Percentiles rank a stretch among this genome's conserved stretches.
These are phyloP conservation scores for Catharus bicknelli DNA, from an alignment of 2,113 vertebrate genomes.

Conservation along the genomic window DNA sequence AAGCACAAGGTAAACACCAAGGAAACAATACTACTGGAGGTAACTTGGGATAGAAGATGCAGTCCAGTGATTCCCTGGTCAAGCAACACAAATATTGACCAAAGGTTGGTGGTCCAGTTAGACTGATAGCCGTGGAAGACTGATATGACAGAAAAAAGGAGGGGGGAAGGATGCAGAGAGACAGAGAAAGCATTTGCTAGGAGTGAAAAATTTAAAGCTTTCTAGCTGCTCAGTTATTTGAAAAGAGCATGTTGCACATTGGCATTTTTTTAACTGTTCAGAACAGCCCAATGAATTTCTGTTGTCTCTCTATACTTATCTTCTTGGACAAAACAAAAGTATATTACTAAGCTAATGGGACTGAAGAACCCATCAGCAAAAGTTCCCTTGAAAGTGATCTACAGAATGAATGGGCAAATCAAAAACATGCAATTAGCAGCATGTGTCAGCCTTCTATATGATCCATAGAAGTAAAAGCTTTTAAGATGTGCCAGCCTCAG, in stretches of 20 bases:
- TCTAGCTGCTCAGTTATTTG: background rate
- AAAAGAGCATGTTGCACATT: background rate
- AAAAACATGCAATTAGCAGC: slow-evolving; percentile 16
- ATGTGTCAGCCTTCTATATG: slow-evolving; percentile 28
- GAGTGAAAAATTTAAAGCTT: background rate
- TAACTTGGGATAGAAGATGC: background rate
- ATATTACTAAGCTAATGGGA: slow-evolving; percentile 41
- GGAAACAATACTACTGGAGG: background rate
- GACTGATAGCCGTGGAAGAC: background rate
- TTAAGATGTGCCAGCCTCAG: background rate
- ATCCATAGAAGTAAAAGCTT: slow-evolving; percentile 11
- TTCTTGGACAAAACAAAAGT: slow-evolving; percentile 38
- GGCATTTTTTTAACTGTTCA: background rate
- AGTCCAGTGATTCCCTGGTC: background rate
- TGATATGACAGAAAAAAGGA: background rate
- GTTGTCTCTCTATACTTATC: background rate
- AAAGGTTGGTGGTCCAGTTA: background rate
- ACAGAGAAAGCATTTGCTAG: background rate
- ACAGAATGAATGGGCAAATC: slow-evolving; percentile 62
- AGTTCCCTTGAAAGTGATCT: slow-evolving; percentile 42
- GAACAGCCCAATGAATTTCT: background rate
- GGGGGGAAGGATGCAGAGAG: background rate
- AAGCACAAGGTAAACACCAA: background rate
- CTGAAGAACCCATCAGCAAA: slow-evolving; percentile 41
- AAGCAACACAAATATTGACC: background rate